phyloP scores from a whole-genome alignment of 2,113 vertebrate genomes.

The Puffinus mauretanicus region DNA sequence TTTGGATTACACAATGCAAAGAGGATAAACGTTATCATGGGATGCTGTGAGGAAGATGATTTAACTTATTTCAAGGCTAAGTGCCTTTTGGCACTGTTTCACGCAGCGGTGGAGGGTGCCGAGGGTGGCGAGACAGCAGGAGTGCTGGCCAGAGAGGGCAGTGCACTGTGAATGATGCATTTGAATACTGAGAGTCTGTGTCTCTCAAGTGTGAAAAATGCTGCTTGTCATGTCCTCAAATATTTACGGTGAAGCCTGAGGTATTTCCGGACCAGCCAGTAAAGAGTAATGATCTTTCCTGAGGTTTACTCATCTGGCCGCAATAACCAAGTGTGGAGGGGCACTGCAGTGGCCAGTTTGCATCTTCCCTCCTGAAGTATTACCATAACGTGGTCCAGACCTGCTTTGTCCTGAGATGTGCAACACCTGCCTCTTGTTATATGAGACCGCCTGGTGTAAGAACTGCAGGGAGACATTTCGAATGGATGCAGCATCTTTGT shows the following conservation, averaged over 20 bases:
- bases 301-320: background rate
- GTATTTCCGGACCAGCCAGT: background rate
- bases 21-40: conserved; percentile 13
- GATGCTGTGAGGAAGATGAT: conserved; percentile 1
- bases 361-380: background rate
- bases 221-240: background rate
- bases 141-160: conserved; percentile 6
- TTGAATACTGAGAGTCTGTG: background rate
- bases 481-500: background rate
- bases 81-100: background rate
- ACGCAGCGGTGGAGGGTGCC: accelerated
- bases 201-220: background rate
- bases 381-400: background rate
- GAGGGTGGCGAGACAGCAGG: background rate
- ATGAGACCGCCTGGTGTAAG: background rate
- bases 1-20: background rate
- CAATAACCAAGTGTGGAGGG: accelerated
- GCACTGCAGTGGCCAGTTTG: background rate
- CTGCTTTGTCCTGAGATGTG: background rate
- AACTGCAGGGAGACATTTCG: accelerated
- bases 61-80: conserved; percentile 4
- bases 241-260: background rate
- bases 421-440: background rate
- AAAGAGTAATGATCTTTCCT: background rate
- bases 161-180: background rate